A percentile compares a stretch with the other conserved stretches of the same genome.
Conservation (phyloP, 1,140 invertebrate species). For the Homarus americanus region DNA sequence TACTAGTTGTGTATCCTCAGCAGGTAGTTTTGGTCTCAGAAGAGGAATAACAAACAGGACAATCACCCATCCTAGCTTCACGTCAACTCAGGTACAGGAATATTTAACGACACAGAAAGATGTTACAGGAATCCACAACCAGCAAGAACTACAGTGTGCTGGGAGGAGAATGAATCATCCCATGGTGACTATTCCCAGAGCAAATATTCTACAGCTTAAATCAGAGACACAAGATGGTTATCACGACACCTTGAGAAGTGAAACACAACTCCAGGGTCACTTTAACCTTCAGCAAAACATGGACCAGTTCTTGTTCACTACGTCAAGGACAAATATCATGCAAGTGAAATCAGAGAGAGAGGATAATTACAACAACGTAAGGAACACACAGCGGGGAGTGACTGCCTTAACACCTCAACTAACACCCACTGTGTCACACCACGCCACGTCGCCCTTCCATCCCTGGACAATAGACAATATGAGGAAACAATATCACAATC, state of each 20-base stretch:
- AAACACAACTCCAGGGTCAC: not conserved
- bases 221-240: not conserved
- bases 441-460: too few species aligned
- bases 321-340: not conserved
- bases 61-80: not conserved
- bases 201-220: not conserved
- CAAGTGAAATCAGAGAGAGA: not conserved
- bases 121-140: too few species aligned
- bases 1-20: too few species aligned
- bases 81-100: not conserved
- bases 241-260: not conserved
- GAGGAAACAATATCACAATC: too few species aligned
- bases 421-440: not conserved
- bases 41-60: not conserved
- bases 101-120: too few species aligned
- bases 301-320: not conserved
- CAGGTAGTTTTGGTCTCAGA: not conserved
- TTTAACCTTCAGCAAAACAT: not conserved
- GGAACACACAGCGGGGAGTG: not conserved
- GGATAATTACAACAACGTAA: not conserved
- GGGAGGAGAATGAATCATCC: too few species aligned
- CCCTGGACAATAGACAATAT: too few species aligned
- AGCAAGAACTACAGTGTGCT: too few species aligned
- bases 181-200: not conserved
- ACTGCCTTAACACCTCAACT: not conserved